phyloP scores from a whole-genome alignment of 2,113 vertebrate genomes.

The Panthera tigris region DNA sequence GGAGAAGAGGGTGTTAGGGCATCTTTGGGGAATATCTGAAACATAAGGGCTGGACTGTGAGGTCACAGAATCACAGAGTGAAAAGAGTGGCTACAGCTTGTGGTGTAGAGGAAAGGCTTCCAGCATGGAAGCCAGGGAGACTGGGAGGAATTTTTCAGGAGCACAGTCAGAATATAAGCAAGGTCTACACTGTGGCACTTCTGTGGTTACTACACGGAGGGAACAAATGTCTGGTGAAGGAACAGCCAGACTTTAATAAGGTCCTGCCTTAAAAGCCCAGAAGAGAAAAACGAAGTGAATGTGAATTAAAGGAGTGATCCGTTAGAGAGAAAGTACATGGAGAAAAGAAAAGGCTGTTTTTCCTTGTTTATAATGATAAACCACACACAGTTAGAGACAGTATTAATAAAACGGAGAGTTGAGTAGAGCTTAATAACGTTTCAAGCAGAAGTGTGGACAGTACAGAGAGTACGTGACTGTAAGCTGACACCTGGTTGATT shows the following conservation, averaged over 20 bases:
- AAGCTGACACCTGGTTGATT: too few species aligned
- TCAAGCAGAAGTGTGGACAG: not conserved
- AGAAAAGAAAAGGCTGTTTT: not conserved
- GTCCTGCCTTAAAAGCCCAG: not conserved
- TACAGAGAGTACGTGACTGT: not conserved
- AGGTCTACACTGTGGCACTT: rapidly evolving
- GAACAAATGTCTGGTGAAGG: not conserved
- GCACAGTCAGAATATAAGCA: not conserved
- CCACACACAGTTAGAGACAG: not conserved
- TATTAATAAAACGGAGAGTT: not conserved
- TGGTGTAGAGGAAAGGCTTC: not conserved
- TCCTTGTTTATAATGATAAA: not conserved
- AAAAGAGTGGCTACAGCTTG: not conserved
- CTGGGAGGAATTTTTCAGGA: not conserved
- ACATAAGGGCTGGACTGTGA: not conserved
- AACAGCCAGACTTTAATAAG: not conserved
- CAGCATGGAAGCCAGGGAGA: not conserved
- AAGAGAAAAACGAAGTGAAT: not conserved
- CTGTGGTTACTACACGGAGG: not conserved
- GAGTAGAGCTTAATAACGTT: not conserved
- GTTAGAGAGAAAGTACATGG: not conserved
- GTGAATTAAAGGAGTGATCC: not conserved
- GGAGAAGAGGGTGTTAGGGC: too few species aligned
- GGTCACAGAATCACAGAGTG: not conserved
- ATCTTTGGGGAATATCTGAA: not conserved